Evolutionary conservation across 2,797 vertebrate genomes (phyloP).

Genomic region (Sebastes alutus): DNA sequence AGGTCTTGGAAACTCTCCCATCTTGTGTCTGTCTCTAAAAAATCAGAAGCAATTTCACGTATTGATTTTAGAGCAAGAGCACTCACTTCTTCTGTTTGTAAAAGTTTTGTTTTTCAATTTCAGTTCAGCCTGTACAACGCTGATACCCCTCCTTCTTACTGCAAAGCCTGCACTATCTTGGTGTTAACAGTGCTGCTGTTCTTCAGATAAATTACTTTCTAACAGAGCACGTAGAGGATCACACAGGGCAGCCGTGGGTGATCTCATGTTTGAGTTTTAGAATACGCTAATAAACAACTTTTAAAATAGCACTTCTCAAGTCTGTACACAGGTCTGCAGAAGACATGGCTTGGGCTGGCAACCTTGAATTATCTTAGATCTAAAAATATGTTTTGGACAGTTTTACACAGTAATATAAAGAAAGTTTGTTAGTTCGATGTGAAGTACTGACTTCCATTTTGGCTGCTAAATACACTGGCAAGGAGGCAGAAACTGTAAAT

Average conservation of each 20-base stretch:
- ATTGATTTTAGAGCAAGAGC: constrained; percentile 5
- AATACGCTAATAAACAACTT: background rate
- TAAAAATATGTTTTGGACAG: background rate
- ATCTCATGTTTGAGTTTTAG: background rate
- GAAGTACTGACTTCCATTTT: constrained; percentile 1
- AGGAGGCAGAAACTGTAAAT: background rate
- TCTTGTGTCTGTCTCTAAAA: background rate
- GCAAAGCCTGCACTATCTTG: background rate
- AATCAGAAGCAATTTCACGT: constrained; percentile 19
- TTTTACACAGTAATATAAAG: background rate
- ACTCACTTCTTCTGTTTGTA: background rate
- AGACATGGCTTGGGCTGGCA: background rate
- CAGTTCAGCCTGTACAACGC: constrained; percentile 1
- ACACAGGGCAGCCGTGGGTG: background rate
- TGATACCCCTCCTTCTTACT: background rate
- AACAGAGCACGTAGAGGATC: background rate
- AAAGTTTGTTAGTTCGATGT: background rate
- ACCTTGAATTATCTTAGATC: background rate
- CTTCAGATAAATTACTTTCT: background rate
- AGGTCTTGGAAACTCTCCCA: constrained; percentile 16
- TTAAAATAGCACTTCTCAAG: background rate
- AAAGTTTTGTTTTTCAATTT: constrained; percentile 4
- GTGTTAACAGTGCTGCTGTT: background rate
- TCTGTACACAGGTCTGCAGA: background rate
- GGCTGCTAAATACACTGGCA: background rate